Evolutionary conservation across 2,113 vertebrate genomes (phyloP).

Genomic region (Nibea coibor): DNA sequence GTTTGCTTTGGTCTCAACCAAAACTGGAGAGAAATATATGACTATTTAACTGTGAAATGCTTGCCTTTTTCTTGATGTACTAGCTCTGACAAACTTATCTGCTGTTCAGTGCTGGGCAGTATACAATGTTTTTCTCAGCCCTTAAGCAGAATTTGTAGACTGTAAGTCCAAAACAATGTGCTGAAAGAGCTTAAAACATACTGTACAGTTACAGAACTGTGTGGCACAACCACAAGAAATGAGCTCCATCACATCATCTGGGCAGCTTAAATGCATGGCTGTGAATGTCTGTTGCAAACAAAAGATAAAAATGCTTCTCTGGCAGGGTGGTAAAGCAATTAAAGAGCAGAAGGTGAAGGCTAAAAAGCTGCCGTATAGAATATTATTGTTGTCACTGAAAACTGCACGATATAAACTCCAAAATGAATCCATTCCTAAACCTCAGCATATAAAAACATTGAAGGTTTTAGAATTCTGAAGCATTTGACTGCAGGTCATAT

Average conservation of each 20-base stretch:
- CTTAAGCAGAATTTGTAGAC: not conserved
- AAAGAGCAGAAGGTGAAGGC: constrained; percentile 1
- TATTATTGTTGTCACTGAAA: constrained; percentile 5
- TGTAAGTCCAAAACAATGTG: not conserved
- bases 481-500: constrained; percentile 57
- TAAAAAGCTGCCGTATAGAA: not conserved
- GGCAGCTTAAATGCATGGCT: constrained; percentile 3
- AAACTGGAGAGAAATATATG: not conserved
- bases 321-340: constrained; percentile 4
- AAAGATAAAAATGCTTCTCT: constrained; percentile 4
- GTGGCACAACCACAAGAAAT: not conserved
- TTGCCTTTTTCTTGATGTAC: not conserved
- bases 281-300: constrained; percentile 20
- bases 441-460: constrained; percentile 31
- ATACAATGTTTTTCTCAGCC: not conserved
- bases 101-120: not conserved
- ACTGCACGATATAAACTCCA: not conserved
- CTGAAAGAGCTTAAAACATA: not conserved
- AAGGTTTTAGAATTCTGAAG: constrained; percentile 35
- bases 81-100: not conserved
- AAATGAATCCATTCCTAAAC: constrained; percentile 38
- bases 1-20: not conserved
- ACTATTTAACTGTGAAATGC: not conserved
- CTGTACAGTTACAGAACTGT: not conserved
- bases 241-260: not conserved